Evolutionary conservation across 2,888 invertebrate genomes (phyloP), one percentile per base, ranked within the genome.

Genomic region (Chrysolina oricalcia): DNA sequence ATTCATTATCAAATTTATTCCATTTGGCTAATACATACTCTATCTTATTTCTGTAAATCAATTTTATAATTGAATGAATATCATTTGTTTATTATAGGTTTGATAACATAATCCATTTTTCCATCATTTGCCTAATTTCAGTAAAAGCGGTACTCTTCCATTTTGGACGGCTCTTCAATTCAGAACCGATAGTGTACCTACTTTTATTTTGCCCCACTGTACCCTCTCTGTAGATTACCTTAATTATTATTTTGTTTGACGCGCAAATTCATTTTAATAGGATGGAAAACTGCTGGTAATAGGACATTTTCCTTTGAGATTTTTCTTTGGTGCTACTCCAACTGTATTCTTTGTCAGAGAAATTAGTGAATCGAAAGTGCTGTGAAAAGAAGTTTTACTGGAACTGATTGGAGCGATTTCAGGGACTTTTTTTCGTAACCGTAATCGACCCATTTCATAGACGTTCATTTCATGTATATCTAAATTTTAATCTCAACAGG

Each of bases 251-350:
- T 59, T 35, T 27, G 59, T 59, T 59, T 27, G 27, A 59, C 59
- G 59, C 15, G 27, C 9, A 27, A 59, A 59, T 59, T 59, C 3
- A 59, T 59, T 59, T 59, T 27, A 59, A 59, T 27, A n/a, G 59
- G 27, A n/a, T n/a, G 10, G 27, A 59, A n/a, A 23, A 27, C 27
- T 59, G 59, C 59, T 59, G 27, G 8, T 59, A 13, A 27, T 59
- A 23, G 15, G 8, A 59, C n/a, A 59, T 27, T 59, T 59, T 59
- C 27, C 27, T 59, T 59, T 59, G 23, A 59, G n/a, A 35, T 59
- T 59, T 27, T n/a, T 17, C n/a, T 27, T 23, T 35, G 15, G 2
- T 19, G 50, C 50, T 19, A 19, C 50, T 17, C 19, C 19, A 19
- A 19, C 19, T 50, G 50, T 50, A 19, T 17, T 19, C 19, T n/a